phyloP scores from a whole-genome alignment of 2,113 vertebrate genomes.

The Acrocephalus kingi region DNA sequence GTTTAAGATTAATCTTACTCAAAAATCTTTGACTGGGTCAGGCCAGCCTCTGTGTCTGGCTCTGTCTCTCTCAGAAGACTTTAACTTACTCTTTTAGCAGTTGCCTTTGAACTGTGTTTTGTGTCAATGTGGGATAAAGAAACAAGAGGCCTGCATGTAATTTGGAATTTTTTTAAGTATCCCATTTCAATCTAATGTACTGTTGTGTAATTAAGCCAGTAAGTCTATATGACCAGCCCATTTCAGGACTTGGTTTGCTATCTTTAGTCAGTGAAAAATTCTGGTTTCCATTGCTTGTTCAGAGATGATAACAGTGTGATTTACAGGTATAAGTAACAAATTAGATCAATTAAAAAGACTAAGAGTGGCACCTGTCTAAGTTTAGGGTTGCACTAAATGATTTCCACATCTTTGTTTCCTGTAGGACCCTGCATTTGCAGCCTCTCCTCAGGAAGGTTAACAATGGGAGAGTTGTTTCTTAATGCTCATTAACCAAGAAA shows the following conservation, averaged over 20 bases:
- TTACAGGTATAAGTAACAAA: conserved; percentile 96
- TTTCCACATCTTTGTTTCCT: conserved; percentile 89
- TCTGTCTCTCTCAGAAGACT: conserved; percentile 3
- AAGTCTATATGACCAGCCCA: conserved; percentile 80
- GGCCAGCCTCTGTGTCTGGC: background rate
- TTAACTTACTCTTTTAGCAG: conserved; percentile 23
- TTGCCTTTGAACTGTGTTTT: conserved; percentile 85
- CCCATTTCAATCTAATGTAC: conserved; percentile 86
- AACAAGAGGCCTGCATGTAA: conserved; percentile 92
- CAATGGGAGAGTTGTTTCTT: conserved; percentile 89
- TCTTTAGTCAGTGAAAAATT: conserved; percentile 76
- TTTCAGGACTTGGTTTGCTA: conserved; percentile 69
- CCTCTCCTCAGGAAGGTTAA: conserved; percentile 77
- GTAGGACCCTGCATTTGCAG: conserved; percentile 79
- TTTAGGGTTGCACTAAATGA: conserved; percentile 89
- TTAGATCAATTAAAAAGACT: conserved; percentile 96
- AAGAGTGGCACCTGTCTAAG: conserved; percentile 87
- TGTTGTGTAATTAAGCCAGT: conserved; percentile 85
- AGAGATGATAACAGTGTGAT: conserved; percentile 86
- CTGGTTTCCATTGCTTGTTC: conserved; percentile 79
- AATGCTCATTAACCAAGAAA: conserved; percentile 81
- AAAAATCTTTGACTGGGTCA: conserved; percentile 26
- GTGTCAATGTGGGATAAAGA: conserved; percentile 84
- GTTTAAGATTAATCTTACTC: background rate
- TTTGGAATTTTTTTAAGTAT: conserved; percentile 91